Evolutionary conservation across 1,140 invertebrate genomes (phyloP).

Genomic region (Brachionus manjavacas): DNA sequence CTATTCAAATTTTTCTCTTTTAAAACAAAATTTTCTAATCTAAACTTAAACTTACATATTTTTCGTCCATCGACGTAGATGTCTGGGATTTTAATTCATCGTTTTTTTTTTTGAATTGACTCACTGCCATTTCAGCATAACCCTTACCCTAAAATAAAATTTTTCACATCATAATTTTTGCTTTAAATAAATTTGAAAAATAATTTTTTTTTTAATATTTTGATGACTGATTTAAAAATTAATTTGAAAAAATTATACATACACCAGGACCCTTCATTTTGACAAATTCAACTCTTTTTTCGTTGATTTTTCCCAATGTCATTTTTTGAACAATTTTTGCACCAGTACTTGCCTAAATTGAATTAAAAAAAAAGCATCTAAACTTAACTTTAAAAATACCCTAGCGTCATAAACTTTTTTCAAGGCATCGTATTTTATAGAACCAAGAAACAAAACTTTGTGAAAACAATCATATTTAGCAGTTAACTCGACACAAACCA

Average conservation of each 20-base stretch:
- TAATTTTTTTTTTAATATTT: too few relatives aligned
- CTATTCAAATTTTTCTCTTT: too few relatives aligned
- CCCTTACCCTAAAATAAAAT: slow-evolving; percentile 70
- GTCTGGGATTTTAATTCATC: background rate
- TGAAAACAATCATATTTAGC: slow-evolving; percentile 71
- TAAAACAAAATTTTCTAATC: too few relatives aligned
- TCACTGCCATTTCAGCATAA: slow-evolving; percentile 92
- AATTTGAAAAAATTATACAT: background rate
- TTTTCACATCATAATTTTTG: too few relatives aligned
- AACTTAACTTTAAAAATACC: slow-evolving; percentile 62
- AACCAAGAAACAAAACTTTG: slow-evolving; percentile 88
- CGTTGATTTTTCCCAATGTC: slow-evolving; percentile 75
- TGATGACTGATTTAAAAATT: too few relatives aligned
- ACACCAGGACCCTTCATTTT: slow-evolving; percentile 83
- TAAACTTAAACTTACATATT: background rate
- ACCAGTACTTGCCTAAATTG: slow-evolving; percentile 79
- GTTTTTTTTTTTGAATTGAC: background rate
- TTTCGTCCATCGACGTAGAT: background rate
- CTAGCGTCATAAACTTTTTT: slow-evolving; percentile 92
- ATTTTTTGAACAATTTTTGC: slow-evolving; percentile 90
- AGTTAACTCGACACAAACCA: slow-evolving; percentile 94
- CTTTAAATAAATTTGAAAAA: too few relatives aligned
- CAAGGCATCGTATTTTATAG: slow-evolving; percentile 90
- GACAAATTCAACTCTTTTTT: slow-evolving; percentile 88
- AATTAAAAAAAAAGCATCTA: slow-evolving; percentile 52